Conservation (phyloP, 53 echinoderm and acorn worm species). For the Arbacia lixula region DNA sequence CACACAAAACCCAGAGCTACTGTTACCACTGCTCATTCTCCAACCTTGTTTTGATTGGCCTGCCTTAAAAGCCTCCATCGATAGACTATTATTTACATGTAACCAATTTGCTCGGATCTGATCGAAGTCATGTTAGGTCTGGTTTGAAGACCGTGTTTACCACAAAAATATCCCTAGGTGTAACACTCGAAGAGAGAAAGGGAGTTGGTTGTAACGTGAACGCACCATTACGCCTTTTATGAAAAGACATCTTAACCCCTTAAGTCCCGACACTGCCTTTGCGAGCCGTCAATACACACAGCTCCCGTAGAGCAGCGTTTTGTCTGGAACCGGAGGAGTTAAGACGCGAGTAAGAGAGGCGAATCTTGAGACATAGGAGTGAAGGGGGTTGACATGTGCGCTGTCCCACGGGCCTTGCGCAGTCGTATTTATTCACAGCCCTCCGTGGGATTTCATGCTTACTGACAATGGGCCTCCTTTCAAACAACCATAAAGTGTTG, state of each 20-base stretch:
- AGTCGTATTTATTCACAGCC: constrained; percentile 52
- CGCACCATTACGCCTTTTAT: constrained; percentile 59
- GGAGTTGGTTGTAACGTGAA: constrained; percentile 56
- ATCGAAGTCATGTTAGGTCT: constrained; percentile 53
- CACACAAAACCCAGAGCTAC: constrained; percentile 43
- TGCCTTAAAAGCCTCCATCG: constrained; percentile 44
- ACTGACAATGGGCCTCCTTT: constrained; percentile 45
- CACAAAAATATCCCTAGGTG: constrained; percentile 57
- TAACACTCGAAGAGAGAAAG: constrained; percentile 36
- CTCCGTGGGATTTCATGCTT: constrained; percentile 52
- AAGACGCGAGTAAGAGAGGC: constrained; percentile 42
- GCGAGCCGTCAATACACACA: no score
- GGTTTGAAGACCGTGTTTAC: constrained; percentile 52
- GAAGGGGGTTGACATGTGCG: constrained; percentile 48
- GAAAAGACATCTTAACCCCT: constrained; percentile 51
- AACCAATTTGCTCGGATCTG: constrained; percentile 58
- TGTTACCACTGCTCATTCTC: constrained; percentile 35
- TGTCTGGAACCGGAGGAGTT: no score
- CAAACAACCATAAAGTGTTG: constrained; percentile 49
- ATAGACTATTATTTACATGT: constrained; percentile 60
- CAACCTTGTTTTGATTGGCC: constrained; percentile 42
- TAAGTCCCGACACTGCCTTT: no score
- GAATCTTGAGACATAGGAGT: constrained; percentile 5
- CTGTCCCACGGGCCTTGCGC: constrained; percentile 48
- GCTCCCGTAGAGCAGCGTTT: no score